Evolutionary conservation across 2,113 vertebrate species (phyloP).

Genomic region (Lepisosteus oculatus): DNA sequence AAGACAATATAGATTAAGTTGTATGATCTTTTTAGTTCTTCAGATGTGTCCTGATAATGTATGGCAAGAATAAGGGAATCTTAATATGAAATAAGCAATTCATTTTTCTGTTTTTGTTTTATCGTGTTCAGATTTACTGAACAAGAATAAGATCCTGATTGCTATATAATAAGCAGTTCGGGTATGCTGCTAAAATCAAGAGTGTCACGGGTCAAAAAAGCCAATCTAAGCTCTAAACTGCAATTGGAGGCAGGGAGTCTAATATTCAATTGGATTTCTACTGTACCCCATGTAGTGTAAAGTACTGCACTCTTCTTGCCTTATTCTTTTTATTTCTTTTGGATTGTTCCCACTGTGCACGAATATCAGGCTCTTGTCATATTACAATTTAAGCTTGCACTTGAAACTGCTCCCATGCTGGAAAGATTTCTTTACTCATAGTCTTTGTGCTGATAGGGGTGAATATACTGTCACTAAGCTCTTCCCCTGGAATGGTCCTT

Average conservation of each 20-base stretch:
- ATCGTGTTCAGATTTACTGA: not conserved
- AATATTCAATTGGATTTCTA: constrained; percentile 3
- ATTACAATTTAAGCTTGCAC: not conserved
- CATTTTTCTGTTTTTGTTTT: too few species aligned
- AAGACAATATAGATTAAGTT: too few species aligned
- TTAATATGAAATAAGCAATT: too few species aligned
- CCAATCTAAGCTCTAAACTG: not conserved
- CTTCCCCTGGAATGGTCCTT: too few species aligned
- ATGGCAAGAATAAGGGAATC: too few species aligned
- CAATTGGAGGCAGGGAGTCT: not conserved
- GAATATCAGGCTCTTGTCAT: not conserved
- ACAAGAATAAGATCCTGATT: not conserved
- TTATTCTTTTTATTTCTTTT: not conserved
- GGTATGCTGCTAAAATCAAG: not conserved
- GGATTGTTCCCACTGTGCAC: not conserved
- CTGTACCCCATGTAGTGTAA: constrained; percentile 1
- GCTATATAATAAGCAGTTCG: not conserved
- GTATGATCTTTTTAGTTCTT: too few species aligned
- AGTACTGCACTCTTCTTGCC: not conserved
- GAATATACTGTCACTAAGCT: too few species aligned
- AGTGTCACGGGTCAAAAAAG: not conserved
- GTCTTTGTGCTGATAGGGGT: too few species aligned
- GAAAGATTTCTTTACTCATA: not conserved
- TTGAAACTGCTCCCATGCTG: not conserved
- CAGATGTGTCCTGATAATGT: too few species aligned